phyloP scores from a whole-genome alignment of 1,140 invertebrate species.

The Diachasma alloeum region DNA sequence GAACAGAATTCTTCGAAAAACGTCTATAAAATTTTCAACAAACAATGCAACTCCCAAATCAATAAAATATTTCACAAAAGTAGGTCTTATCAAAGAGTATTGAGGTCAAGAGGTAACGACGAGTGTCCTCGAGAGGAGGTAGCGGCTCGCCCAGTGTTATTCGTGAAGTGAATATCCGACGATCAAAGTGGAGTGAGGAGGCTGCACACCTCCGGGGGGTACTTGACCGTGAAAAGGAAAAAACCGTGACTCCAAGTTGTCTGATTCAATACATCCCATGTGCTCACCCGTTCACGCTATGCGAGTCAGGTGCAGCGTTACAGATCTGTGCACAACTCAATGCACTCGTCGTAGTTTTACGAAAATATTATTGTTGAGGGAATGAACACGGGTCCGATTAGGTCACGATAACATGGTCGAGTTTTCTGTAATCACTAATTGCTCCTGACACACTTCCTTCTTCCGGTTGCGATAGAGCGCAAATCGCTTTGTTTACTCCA shows the following conservation, averaged over 20 bases:
- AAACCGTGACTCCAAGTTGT: background rate
- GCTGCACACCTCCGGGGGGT: constrained; percentile 37
- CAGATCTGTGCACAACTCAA: too few relatives aligned
- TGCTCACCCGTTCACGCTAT: background rate
- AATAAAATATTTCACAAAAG: background rate
- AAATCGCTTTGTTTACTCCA: background rate
- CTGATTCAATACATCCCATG: background rate
- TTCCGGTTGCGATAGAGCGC: background rate
- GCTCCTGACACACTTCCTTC: background rate
- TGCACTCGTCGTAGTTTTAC: too few relatives aligned
- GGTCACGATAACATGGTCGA: too few relatives aligned
- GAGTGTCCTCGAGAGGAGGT: constrained; percentile 20
- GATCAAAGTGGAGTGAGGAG: constrained; percentile 10
- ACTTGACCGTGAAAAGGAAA: constrained; percentile 64
- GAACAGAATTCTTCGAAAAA: too few relatives aligned
- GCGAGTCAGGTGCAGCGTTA: background rate
- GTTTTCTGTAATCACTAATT: background rate
- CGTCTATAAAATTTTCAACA: too few relatives aligned
- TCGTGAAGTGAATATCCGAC: constrained; percentile 24
- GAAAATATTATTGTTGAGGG: too few relatives aligned
- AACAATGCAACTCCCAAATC: too few relatives aligned
- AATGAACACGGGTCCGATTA: too few relatives aligned
- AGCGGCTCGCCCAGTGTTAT: background rate
- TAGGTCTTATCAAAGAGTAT: constrained; percentile 16
- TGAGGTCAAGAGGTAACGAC: constrained; percentile 29